Evolutionary conservation across 2,113 vertebrate genomes (phyloP).

Genomic region (Lophotis ruficrista): DNA sequence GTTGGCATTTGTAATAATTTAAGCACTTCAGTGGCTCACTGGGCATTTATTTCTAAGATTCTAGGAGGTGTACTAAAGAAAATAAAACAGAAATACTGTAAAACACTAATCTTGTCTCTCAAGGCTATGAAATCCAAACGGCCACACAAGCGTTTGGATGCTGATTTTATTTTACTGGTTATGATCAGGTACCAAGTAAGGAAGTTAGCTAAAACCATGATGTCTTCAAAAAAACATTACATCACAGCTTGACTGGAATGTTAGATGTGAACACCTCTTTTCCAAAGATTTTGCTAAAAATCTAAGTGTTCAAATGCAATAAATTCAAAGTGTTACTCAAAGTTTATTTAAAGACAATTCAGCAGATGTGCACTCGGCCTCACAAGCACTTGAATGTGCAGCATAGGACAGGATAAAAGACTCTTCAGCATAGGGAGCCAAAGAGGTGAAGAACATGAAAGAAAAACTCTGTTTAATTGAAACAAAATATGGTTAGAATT

Average conservation of each 20-base stretch:
- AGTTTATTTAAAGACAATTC: neutral
- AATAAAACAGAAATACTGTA: neutral
- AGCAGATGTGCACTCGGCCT: neutral
- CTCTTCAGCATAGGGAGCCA: neutral
- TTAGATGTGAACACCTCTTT: neutral
- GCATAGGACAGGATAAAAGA: neutral
- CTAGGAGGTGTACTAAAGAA: neutral
- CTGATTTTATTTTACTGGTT: neutral
- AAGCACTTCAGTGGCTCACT: neutral
- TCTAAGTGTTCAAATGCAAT: neutral
- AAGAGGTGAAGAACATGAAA: neutral
- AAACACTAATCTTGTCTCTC: neutral
- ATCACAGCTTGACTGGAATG: neutral
- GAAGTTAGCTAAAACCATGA: neutral
- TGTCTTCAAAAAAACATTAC: neutral
- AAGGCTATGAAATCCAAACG: neutral
- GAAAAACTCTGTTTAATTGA: neutral
- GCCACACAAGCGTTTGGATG: neutral
- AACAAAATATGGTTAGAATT: neutral
- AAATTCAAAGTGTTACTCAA: neutral
- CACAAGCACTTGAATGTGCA: neutral
- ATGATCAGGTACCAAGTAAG: neutral
- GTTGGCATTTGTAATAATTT: neutral
- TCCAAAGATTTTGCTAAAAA: neutral
- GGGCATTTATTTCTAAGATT: conserved; percentile 9